A percentile compares a stretch with the other conserved stretches of the same genome.
Conservation (phyloP, 1,140 invertebrate genomes). For the Vanessa atalanta region DNA sequence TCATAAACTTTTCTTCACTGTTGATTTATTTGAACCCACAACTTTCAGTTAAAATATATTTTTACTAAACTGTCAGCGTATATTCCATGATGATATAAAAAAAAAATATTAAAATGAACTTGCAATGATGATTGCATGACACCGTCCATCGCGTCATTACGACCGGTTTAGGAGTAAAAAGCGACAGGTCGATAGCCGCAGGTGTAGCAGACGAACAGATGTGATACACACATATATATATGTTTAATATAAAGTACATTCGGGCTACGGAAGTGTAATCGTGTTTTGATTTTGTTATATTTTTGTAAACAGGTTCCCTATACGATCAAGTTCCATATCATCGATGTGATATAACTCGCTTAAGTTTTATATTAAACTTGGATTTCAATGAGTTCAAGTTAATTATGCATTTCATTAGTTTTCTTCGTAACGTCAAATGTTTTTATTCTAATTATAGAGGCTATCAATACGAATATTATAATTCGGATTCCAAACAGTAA, state of each 20-base stretch:
- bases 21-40: neutral
- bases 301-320: constrained; percentile 18
- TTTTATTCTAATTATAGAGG: no score
- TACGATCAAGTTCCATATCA: neutral
- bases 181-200: constrained; percentile 64
- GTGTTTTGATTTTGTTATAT: constrained; percentile 29
- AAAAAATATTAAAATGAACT: neutral
- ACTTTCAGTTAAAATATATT: no score
- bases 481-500: no score
- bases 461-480: no score
- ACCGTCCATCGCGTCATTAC: constrained; percentile 36
- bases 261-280: constrained; percentile 30
- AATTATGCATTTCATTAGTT: no score
- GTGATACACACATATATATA: constrained; percentile 39
- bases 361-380: no score
- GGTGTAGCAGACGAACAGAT: constrained; percentile 56
- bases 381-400: no score
- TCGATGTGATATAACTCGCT: no score
- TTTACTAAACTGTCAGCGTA: no score
- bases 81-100: neutral
- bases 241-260: constrained; percentile 4
- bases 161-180: constrained; percentile 61
- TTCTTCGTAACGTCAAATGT: no score
- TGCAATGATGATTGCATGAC: constrained; percentile 20
- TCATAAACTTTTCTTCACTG: no score